Evolutionary conservation across 2,888 invertebrate species (phyloP), one percentile per base, ranked within the genome.

Genomic region (Amiota communis): DNA sequence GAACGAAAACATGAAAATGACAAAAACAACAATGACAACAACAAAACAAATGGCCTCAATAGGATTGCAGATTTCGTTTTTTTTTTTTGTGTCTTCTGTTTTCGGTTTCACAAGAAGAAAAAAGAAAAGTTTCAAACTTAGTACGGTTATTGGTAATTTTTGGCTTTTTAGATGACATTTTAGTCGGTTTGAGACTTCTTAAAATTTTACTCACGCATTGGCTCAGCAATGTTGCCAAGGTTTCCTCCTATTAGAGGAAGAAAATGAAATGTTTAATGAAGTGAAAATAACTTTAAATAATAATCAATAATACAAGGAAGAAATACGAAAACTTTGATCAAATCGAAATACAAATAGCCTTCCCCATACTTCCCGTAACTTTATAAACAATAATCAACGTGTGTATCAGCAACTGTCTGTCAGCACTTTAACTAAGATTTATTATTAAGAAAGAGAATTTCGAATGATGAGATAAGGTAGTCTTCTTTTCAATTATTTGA

Each of bases 251-350:
- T 78, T 75, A 75, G 68, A 70, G 63, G 12, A 68, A 70, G 63
- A 49, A 75, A 15, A 47, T 53, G 67, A 77, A 77, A 76, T 79
- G 80, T 70, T 77, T 77, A 82, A 82, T 82, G 81, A 82, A 81
- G 76, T 79, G 79, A 75, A 82, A 82, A 79, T 76, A 36, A 11
- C 12, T 59, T 59, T 10, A 12, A 12, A 59, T 17, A 20, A 11
- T 17, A 59, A 20, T 23, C 11, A 15, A 59, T 17, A 9, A 6
- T 36, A 36, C 36, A 36, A 36, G 36, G 36, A 36, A 36, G 36
- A 36, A 36, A 36, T 36, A 36, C 2, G 8, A 59, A 59, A 17
- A 11, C 20, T n/a, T 17, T 59, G 12, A 59, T 20, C 59, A 15
- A 10, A n/a, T 53, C 6, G 53, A 8, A 15, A 6, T 15, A 53